These are phyloP conservation scores for Eupeodes corollae DNA, from an alignment of 1,140 invertebrate species.

Conservation along the genomic window DNA sequence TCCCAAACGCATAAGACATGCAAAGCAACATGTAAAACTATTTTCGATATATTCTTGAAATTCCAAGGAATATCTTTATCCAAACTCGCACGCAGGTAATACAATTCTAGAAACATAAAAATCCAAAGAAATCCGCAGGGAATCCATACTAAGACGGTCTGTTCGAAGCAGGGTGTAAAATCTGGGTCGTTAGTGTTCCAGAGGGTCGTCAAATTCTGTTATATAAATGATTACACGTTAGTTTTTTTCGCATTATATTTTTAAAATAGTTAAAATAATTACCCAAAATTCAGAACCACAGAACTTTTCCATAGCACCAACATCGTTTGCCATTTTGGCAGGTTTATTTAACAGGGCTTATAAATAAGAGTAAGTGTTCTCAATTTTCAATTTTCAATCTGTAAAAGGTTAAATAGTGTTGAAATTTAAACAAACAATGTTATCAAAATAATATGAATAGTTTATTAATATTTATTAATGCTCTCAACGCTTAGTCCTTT, in stretches of 20 bases:
- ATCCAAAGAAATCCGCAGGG: conserved; percentile 74
- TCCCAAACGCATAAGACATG: conserved; percentile 49
- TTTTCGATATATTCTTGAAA: conserved; percentile 60
- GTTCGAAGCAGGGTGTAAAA: conserved; percentile 72
- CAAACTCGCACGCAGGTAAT: conserved; percentile 59
- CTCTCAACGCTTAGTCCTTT: no score
- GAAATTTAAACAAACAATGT: no score
- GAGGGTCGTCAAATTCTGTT: conserved; percentile 34
- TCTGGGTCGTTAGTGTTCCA: conserved; percentile 71
- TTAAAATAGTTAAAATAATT: conserved; percentile 19
- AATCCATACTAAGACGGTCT: conserved; percentile 70
- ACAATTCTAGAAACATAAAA: conserved; percentile 58
- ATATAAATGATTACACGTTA: neutral
- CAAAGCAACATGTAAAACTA: conserved; percentile 49
- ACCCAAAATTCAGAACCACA: conserved; percentile 48
- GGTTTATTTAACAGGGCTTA: no score
- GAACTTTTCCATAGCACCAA: conserved; percentile 39
- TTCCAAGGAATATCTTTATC: conserved; percentile 65
- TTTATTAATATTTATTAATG: no score
- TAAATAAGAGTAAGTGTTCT: no score
- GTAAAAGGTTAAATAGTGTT: no score
- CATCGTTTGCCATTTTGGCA: conserved; percentile 3
- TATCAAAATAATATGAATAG: no score
- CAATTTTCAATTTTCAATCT: no score
- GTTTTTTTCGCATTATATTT: no score